Conservation (phyloP, 2,797 vertebrate species). For the Pseudomugil gertrudae region DNA sequence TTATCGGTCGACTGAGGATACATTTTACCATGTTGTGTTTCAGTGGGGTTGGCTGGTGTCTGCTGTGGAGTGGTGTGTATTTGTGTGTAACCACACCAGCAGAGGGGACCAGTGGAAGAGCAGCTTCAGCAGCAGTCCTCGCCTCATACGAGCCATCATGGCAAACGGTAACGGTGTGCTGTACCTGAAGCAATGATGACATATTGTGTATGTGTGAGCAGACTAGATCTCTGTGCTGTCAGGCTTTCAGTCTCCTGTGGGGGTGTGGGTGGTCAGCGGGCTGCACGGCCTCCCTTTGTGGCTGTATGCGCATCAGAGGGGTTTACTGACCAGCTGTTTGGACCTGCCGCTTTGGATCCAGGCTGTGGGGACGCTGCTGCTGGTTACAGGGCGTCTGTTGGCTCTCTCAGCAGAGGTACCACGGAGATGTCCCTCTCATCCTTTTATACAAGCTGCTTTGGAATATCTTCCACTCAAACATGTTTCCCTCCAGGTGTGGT, state of each 20-base stretch:
- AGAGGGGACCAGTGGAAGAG: conserved; percentile 76
- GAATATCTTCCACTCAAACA: not conserved
- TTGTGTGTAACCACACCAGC: conserved; percentile 79
- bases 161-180: conserved; percentile 65
- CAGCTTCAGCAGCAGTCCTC: conserved; percentile 67
- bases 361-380: conserved; percentile 48
- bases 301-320: conserved; percentile 61
- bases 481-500: conserved; percentile 68
- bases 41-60: conserved; percentile 80
- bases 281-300: conserved; percentile 76
- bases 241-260: conserved; percentile 73
- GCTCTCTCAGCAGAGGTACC: conserved; percentile 72
- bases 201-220: too few species aligned
- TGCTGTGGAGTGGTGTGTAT: conserved; percentile 80
- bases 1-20: too few species aligned
- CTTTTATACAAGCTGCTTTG: not conserved
- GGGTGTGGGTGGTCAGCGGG: conserved; percentile 70
- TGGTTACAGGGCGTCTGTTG: conserved; percentile 68
- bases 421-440: not conserved
- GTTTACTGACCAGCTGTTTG: conserved; percentile 39
- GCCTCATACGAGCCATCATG: conserved; percentile 70
- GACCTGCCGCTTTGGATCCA: conserved; percentile 57
- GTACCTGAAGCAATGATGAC: too few species aligned
- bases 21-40: not conserved
- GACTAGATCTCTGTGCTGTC: not conserved